These are phyloP conservation scores for Cyrtorhinus lividipennis DNA, from an alignment of 1,140 invertebrate genomes.

Conservation along the genomic window DNA sequence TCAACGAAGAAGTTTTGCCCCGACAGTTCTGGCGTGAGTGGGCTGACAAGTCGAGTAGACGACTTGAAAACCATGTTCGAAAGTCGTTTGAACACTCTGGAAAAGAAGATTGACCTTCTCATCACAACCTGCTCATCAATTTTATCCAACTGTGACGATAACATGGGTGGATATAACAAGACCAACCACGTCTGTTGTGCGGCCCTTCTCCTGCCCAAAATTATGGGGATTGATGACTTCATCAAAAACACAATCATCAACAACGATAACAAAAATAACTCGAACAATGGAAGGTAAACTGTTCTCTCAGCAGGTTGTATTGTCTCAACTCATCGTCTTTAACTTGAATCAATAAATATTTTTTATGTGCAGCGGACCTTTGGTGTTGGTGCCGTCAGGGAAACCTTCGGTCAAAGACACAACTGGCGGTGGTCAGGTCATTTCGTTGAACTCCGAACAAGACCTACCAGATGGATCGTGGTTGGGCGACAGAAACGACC, in stretches of 20 bases:
- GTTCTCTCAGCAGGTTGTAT: no score
- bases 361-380: neutral
- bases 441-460: conserved; percentile 30
- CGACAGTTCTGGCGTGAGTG: neutral
- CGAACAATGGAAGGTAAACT: neutral
- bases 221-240: conserved; percentile 10
- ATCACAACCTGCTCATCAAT: conserved; percentile 18
- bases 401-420: neutral
- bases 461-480: conserved; percentile 39
- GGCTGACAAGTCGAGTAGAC: neutral
- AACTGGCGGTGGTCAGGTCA: conserved; percentile 18
- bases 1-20: neutral
- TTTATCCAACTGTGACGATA: conserved; percentile 9
- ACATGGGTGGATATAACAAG: neutral
- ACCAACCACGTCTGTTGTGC: conserved; percentile 14
- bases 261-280: neutral
- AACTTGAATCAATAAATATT: no score
- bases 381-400: neutral
- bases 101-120: conserved; percentile 20
- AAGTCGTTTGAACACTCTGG: conserved; percentile 12
- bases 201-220: conserved; percentile 10
- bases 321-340: no score
- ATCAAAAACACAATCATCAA: neutral
- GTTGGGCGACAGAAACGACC: conserved; percentile 39
- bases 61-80: conserved; percentile 14